phyloP scores from a whole-genome alignment of 2,113 vertebrate species.

The Scomber scombrus region DNA sequence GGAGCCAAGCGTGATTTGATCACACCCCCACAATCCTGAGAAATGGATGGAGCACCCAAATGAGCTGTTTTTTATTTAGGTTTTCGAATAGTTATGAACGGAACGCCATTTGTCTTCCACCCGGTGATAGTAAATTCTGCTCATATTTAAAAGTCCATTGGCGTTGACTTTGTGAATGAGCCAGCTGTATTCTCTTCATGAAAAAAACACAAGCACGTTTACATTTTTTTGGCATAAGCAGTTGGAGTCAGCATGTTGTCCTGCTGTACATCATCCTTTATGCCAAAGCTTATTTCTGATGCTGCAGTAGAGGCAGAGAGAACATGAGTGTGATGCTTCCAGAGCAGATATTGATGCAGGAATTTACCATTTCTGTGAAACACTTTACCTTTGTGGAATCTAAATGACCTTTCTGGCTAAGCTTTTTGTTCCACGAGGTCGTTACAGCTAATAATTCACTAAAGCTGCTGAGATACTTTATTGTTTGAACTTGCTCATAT shows the following conservation, averaged over 20 bases:
- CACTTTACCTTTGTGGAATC: not conserved
- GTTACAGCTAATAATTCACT: not conserved
- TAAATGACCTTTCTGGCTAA: not conserved
- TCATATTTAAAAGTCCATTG: too few relatives aligned
- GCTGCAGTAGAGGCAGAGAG: not conserved
- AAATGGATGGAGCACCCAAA: too few relatives aligned
- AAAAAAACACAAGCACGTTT: not conserved
- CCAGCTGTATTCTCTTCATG: too few relatives aligned
- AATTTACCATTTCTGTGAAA: not conserved
- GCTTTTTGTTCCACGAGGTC: not conserved
- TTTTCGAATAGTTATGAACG: too few relatives aligned
- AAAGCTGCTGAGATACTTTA: not conserved
- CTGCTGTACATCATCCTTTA: not conserved
- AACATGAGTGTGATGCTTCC: not conserved
- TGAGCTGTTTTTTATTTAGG: too few relatives aligned
- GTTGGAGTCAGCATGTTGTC: not conserved
- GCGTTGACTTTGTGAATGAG: not conserved
- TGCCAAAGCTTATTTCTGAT: not conserved
- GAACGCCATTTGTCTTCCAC: not conserved
- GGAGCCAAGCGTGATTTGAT: too few relatives aligned
- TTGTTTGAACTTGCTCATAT: not conserved
- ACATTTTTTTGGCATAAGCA: not conserved
- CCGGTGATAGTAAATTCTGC: not conserved
- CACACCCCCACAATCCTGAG: too few relatives aligned
- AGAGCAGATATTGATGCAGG: slow-evolving; percentile 6